phyloP scores from a whole-genome alignment of 2,113 vertebrate species.

The Mobula hypostoma region DNA sequence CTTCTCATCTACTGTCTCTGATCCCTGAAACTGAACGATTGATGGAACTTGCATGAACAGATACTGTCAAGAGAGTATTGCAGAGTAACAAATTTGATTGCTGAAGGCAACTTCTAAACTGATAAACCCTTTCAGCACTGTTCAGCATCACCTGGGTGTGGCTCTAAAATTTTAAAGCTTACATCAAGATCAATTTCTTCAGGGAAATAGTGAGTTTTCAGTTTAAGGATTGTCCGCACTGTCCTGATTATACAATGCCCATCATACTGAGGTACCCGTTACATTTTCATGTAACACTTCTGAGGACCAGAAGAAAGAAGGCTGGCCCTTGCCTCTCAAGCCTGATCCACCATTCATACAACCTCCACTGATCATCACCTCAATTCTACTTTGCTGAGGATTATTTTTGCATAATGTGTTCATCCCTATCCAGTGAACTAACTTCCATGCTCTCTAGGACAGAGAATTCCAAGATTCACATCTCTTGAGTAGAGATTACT shows the following conservation, averaged over 20 bases:
- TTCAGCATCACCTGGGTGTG: background rate
- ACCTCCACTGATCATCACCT: too few species aligned
- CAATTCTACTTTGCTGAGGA: too few species aligned
- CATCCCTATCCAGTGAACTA: too few species aligned
- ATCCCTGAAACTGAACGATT: background rate
- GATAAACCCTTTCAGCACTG: background rate
- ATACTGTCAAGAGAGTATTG: background rate
- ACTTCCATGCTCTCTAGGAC: too few species aligned
- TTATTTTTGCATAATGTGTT: too few species aligned
- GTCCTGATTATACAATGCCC: background rate
- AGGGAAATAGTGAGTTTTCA: background rate
- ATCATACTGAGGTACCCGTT: background rate
- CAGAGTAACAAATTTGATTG: background rate
- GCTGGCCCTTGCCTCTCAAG: too few species aligned
- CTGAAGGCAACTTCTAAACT: background rate
- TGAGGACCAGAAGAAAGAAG: background rate
- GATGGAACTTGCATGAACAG: background rate
- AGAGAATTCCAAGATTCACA: too few species aligned
- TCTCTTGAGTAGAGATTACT: too few species aligned
- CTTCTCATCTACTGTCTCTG: background rate
- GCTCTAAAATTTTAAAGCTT: background rate
- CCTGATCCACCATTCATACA: too few species aligned
- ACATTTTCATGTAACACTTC: background rate
- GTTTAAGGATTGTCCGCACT: background rate
- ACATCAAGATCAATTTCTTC: background rate